Evolutionary conservation across 2,113 vertebrate genomes (phyloP).

Genomic region (Madoqua kirkii): DNA sequence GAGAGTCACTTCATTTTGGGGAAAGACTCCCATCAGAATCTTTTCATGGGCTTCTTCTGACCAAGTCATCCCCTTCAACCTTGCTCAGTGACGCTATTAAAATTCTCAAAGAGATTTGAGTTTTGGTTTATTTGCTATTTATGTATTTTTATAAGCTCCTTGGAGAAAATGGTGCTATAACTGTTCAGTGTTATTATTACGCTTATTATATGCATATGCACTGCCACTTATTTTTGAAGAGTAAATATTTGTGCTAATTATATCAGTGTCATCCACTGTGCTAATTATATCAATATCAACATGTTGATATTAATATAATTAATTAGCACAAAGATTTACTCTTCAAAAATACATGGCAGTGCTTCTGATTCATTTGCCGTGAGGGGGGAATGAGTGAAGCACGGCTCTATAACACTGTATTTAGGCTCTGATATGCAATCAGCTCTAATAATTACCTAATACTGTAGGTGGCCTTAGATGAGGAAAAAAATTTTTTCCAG

Average conservation of each 20-base stretch:
- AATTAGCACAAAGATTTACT: slow-evolving; percentile 82
- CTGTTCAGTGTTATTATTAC: slow-evolving; percentile 52
- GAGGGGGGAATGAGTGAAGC: slow-evolving; percentile 73
- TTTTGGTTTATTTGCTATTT: slow-evolving; percentile 30
- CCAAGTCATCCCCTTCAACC: background rate
- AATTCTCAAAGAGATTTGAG: background rate
- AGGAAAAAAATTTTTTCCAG: background rate
- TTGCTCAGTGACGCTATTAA: background rate
- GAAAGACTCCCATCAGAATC: background rate
- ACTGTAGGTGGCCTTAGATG: background rate
- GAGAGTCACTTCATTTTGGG: background rate
- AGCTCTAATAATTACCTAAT: slow-evolving; percentile 77
- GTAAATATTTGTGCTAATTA: slow-evolving; percentile 77
- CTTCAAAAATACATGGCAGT: slow-evolving; percentile 74
- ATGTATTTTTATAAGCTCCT: slow-evolving; percentile 36
- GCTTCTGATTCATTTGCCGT: slow-evolving; percentile 67
- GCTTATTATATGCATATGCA: slow-evolving; percentile 70
- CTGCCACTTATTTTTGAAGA: slow-evolving; percentile 62
- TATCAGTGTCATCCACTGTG: slow-evolving; percentile 74
- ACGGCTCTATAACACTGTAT: slow-evolving; percentile 62
- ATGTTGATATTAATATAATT: slow-evolving; percentile 81
- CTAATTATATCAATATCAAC: slow-evolving; percentile 78
- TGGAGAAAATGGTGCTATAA: slow-evolving; percentile 24
- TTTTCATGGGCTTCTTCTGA: background rate
- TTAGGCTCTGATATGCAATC: slow-evolving; percentile 76